phyloP scores from a whole-genome alignment of 1,140 invertebrate species.

The Phymastichus coffea region DNA sequence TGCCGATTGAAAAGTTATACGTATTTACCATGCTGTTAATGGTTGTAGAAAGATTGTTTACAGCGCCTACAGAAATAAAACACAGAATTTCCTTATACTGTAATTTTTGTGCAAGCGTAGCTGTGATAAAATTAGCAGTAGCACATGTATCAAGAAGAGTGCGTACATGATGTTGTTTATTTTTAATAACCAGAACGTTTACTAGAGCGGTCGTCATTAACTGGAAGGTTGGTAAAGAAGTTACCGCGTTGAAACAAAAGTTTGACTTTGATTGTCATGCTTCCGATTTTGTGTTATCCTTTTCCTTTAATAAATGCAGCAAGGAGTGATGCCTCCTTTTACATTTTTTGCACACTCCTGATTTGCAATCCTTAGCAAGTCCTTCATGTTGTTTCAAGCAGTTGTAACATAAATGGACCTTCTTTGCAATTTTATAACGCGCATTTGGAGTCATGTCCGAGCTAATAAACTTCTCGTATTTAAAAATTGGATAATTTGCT shows the following conservation, averaged over 20 bases:
- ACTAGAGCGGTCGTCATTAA: constrained; percentile 12
- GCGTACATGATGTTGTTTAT: not conserved
- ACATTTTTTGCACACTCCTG: not conserved
- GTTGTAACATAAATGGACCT: constrained; percentile 4
- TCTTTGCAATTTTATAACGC: not conserved
- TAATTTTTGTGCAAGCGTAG: not conserved
- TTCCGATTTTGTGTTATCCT: not conserved
- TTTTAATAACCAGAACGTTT: not conserved
- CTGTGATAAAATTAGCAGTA: constrained; percentile 8
- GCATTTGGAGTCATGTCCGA: not conserved
- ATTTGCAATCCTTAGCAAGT: not conserved
- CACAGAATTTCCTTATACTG: not conserved
- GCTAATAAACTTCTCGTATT: not conserved
- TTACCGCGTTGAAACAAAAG: not conserved
- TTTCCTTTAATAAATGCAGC: not conserved
- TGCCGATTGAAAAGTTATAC: not conserved
- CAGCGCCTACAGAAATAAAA: not conserved
- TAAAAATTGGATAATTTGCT: not conserved
- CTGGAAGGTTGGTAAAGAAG: not conserved
- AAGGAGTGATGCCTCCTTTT: not conserved
- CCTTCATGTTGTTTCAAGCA: not conserved
- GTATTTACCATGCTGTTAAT: not conserved
- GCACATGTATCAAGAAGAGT: constrained; percentile 7
- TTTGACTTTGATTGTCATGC: not conserved
- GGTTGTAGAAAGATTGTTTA: not conserved